Evolutionary conservation across 1,140 invertebrate genomes (phyloP), one percentile per base, ranked within the genome.

Genomic region (Drosophila biarmipes): DNA sequence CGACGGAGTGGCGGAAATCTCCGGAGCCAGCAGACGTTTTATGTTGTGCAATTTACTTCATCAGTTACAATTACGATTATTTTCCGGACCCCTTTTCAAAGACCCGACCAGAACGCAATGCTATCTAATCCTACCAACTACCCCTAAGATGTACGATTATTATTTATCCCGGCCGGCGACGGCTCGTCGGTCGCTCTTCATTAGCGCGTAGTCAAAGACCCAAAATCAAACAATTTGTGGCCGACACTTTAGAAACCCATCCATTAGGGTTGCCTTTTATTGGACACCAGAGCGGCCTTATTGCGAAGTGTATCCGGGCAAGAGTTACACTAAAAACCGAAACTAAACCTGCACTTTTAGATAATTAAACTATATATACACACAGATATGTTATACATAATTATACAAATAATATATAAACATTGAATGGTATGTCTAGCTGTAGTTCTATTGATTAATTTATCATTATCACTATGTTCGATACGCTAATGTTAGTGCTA

Each of bases 251-350:
- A 15, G 8, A 34, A 15, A 51, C 37, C 31, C 31, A 40, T 40
- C 19, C 17, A 27, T 51, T 40, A 29, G 24, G 19, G 21, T 45
- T 37, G 45, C 57, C 31, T 48, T 62, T 56, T 45, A 74, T 84
- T 75, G 71, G 82, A 75, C 84, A 87, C 82, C 84, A 64, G 71
- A 82, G 84, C 84, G 84, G 84, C 84, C 84, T 89, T 89, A 89
- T 68, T 77, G 66, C 42, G 29, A 42, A 73, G 45, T 66, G 76
- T 72, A 72, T 67, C 53, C 27, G 31, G 54, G 19, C 17, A 40
- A 21, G 31, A 34, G 67, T 68, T 71, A 75, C 53, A 78, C 62
- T 61, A 72, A 75, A 81, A 57, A 46, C 62, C 62, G 53, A 67
- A 78, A 52, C 24, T 73, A 76, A 76, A 61, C 46, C 61, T 48